Evolutionary conservation across 2,113 vertebrate genomes (phyloP), one percentile per base, ranked within the genome.

Genomic region (Tricholaema leucomelas): DNA sequence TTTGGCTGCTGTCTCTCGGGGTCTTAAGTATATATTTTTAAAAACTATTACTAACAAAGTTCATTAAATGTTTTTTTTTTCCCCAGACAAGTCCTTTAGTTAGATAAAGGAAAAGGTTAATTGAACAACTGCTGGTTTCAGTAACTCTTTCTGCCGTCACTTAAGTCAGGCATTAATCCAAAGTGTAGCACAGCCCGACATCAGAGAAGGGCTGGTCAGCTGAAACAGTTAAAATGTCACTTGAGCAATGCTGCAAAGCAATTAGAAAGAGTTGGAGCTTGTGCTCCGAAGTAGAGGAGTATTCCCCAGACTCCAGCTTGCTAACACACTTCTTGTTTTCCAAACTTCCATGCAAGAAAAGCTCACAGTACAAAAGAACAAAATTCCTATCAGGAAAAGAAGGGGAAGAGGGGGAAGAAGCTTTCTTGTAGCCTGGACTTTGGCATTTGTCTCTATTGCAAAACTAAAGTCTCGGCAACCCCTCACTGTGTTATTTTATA

Each of bases 401-500:
- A 76, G 46, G 20, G 20, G 44, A 12, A 40, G 38, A 40, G 42
- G 42, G 17, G 42, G 3, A 80, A 77, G 82, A 64, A 38, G 44
- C 38, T 77, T 87, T 90, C 38, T 64, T 81, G 63, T 50, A 89
- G 79, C 56, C 64, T 77, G 70, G 90, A 85, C 64, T 87, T 89
- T 1, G 4, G 23, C 56, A 71, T 75, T 92, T 87, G 79, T 90
- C 93, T 87, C 90, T 71, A 2, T 86, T 94, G 90, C 90, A 94
- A 78, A 94, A 88, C 91, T 70, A 88, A 81, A 72, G 66, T 86
- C 94, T 94, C 79, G 0, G 87, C 84, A 92, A 8, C 64, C 73
- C 81, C 59, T 95, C 81, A 28, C 58, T 60, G 85, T 91, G 95
- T 91, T 95, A 95, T 96, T 96, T 95, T 95, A 93, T 96, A 95